Base-by-base conservation (phyloP, 2,888 invertebrate species). In the Andricus quercusramuli region DNA sequence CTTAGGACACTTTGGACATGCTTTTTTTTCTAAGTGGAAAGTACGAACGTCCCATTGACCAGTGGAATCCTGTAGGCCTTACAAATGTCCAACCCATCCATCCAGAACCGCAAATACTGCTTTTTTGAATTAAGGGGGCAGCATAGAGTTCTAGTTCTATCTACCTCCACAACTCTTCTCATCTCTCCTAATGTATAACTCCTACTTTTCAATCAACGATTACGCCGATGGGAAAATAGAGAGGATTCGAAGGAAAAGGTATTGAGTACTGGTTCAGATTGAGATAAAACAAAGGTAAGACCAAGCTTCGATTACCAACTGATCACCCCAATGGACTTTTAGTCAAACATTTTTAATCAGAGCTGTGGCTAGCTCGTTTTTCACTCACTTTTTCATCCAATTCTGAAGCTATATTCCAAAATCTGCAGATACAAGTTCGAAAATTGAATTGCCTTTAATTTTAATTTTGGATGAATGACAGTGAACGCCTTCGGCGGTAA, bases 81-180 rank as follows among this genome's bases (percentile, higher is more conserved):
- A 77, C 32, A 79, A 80, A 85, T 86, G 83, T 84, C 86, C 84
- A 79, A 87, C 83, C 83, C 85, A 87, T 84, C 80, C 83, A 84
- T 86, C 83, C 86, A 83, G 83, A 84, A 87, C 83, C 79, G 86
- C 85, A 88, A 86, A 86, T 87, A 87, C 88, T 85, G 85, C 83
- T 83, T 87, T 87, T 88, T 87, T 87, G 83, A 84, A 81, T 87
- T 86, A 88, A 82, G 86, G 86, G 77, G 88, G 84, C 87, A 88
- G 88, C 84, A 87, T 83, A 86, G 86, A 84, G 82, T 83, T 83
- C 86, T 84, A 84, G 76, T 78, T 83, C 84, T 81, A 82, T 83
- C 84, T 81, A 82, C 79, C 80, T 83, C 79, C 84, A 77, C 81
- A 80, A 80, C 76, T 83, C 83, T 85, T 84, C 66, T 76, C 64